Base-by-base conservation (phyloP, 2,797 vertebrate genomes). In the Micromesistius poutassou region DNA sequence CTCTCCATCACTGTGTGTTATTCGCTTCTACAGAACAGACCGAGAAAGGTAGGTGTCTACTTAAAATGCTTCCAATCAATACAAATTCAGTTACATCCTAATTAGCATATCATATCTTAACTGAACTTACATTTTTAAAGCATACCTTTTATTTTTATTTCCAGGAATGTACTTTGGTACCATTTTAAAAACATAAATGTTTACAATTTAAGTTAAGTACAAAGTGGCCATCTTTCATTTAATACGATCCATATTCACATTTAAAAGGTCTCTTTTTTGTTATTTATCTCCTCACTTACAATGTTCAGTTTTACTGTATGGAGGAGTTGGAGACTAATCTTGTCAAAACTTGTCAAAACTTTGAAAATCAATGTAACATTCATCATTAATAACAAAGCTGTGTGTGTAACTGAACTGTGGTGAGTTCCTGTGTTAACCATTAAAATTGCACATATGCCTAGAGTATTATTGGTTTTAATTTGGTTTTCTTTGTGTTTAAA, bases 31-130 rank as follows among this genome's bases (percentile, higher is more conserved):
- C 78, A 84, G 79, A 81, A 79, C 80, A 85, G 36, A 36, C 79
- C 74, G 76, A 76, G n/a, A 66, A 75, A 90, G 93, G 94, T 94
- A 94, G 91, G 91, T 40, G 7, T 14, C 28, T 74, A 4, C 62
- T 28, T 12, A 68, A 25, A 7, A 25, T 19, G 5, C 19, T 28
- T 68, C n/a, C 4, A 28, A 68, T 68, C 55, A 25, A 68, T 28
- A 28, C 62, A 9, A 28, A 28, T 28, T 28, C 8, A 68, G 25
- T 28, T 28, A 68, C 9, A 12, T 68, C n/a, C 3, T 10, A 25
- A 66, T 66, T 10, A 62, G 55, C 8, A 28, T 22, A 66, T 66
- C 46, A 4, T 19, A 22, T 1, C 14, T 46, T 14, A 46, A 46
- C 38, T 25, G 8, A 25, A 12, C 10, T 9, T 68, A 68, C 22